phyloP scores from a whole-genome alignment of 2,888 invertebrate genomes.

The Drosophila percnosoma region DNA sequence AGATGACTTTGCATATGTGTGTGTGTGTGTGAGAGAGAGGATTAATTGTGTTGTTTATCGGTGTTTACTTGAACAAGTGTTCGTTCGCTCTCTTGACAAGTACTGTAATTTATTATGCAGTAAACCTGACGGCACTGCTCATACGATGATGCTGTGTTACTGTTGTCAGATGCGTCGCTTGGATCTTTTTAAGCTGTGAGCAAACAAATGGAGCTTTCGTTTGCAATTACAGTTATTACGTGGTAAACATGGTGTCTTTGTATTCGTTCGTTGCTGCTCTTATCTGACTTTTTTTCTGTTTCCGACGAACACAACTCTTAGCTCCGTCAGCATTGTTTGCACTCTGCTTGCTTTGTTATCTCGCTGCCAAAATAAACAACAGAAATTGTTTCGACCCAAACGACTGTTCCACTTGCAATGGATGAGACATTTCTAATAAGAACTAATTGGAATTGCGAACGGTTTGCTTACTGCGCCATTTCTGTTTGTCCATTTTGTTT shows the following conservation, averaged over 20 bases:
- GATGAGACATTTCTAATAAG: slow-evolving; percentile 13
- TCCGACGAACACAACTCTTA: slow-evolving; percentile 15
- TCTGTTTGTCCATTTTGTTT: slow-evolving; percentile 8
- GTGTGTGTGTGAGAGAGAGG: neutral
- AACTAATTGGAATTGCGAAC: slow-evolving; percentile 10
- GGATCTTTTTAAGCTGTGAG: slow-evolving; percentile 43
- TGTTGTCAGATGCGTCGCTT: slow-evolving; percentile 3
- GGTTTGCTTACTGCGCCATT: slow-evolving; percentile 36
- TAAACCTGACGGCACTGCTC: slow-evolving; percentile 10
- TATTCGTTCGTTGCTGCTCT: slow-evolving; percentile 18
- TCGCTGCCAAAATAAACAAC: slow-evolving; percentile 44
- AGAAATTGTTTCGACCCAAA: slow-evolving; percentile 27
- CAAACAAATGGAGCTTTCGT: slow-evolving; percentile 20
- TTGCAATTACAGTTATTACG: slow-evolving; percentile 45
- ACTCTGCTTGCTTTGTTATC: slow-evolving; percentile 41
- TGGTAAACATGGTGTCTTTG: slow-evolving; percentile 37
- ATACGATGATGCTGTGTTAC: slow-evolving; percentile 11
- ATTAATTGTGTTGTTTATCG: slow-evolving; percentile 15
- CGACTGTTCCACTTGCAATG: slow-evolving; percentile 34
- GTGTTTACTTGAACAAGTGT: slow-evolving; percentile 17
- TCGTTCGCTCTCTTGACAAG: slow-evolving; percentile 20
- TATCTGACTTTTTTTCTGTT: slow-evolving; percentile 36
- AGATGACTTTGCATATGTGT: neutral
- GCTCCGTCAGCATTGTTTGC: slow-evolving; percentile 47
- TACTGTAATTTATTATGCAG: slow-evolving; percentile 32